phyloP scores from a whole-genome alignment of 2,113 vertebrate genomes.

The Urocolius indicus region DNA sequence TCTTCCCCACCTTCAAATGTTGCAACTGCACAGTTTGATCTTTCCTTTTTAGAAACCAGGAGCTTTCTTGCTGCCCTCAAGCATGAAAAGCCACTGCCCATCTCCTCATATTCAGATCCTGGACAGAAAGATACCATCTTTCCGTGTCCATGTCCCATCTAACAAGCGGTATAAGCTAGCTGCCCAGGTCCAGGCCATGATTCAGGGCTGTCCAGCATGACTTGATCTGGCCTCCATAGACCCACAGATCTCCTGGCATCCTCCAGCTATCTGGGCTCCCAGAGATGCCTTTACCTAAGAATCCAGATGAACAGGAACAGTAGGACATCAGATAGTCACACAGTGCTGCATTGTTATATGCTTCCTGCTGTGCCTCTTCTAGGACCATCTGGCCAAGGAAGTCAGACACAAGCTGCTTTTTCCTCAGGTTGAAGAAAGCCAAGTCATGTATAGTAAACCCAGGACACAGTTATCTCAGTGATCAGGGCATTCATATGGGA shows the following conservation, averaged over 20 bases:
- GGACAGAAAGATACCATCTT: not conserved
- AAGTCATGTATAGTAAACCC: not conserved
- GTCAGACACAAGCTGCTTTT: not conserved
- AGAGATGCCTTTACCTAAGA: not conserved
- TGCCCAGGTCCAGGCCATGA: not conserved
- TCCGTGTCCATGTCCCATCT: not conserved
- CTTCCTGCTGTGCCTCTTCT: not conserved
- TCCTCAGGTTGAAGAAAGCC: not conserved
- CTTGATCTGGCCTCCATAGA: not conserved
- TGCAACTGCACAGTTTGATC: not conserved
- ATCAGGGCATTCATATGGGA: not conserved
- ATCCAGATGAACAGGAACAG: not conserved
- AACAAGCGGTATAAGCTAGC: rapidly evolving
- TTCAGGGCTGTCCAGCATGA: not conserved
- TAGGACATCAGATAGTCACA: not conserved
- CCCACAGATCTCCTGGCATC: not conserved
- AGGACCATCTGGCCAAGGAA: not conserved
- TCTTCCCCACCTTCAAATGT: not conserved
- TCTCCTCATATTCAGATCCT: not conserved
- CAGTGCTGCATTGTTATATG: not conserved
- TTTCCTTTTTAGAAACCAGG: not conserved
- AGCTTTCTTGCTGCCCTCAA: not conserved
- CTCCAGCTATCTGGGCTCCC: not conserved
- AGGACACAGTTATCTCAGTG: not conserved
- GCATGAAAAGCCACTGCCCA: not conserved